Evolutionary conservation across 2,113 vertebrate species (phyloP).

Genomic region (Ceuthmochares aereus): DNA sequence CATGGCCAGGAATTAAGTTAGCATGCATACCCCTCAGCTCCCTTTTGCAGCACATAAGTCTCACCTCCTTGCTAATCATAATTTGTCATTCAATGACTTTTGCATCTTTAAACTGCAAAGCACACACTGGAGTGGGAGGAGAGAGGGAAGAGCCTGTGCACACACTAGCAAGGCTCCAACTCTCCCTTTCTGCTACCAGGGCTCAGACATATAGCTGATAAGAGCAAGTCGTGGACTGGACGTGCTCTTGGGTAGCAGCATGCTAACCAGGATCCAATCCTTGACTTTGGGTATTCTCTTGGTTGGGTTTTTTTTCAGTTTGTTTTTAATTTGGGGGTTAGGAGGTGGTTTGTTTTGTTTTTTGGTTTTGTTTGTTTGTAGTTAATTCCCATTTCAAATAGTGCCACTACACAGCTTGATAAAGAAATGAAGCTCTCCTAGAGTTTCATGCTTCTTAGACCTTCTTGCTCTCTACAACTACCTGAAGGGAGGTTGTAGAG

Average conservation of each 20-base stretch:
- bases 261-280: not conserved
- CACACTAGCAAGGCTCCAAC: not conserved
- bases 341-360: too few species aligned
- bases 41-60: conserved; percentile 1
- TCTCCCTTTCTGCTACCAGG: not conserved
- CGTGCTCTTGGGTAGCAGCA: not conserved
- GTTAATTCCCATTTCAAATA: not conserved
- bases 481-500: too few species aligned
- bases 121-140: not conserved
- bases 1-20: not conserved
- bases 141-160: not conserved
- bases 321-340: not conserved
- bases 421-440: not conserved
- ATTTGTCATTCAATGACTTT: conserved; percentile 22
- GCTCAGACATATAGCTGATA: conserved; percentile 23
- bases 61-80: conserved; percentile 50
- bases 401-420: not conserved
- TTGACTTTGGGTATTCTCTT: not conserved
- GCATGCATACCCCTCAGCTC: not conserved
- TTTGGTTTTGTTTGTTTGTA: not conserved
- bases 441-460: not conserved
- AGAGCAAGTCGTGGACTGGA: not conserved
- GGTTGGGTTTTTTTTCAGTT: not conserved
- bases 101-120: conserved; percentile 62
- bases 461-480: too few species aligned